Evolutionary conservation across 1,140 invertebrate species (phyloP).

Genomic region (Drosophila lacertosa): DNA sequence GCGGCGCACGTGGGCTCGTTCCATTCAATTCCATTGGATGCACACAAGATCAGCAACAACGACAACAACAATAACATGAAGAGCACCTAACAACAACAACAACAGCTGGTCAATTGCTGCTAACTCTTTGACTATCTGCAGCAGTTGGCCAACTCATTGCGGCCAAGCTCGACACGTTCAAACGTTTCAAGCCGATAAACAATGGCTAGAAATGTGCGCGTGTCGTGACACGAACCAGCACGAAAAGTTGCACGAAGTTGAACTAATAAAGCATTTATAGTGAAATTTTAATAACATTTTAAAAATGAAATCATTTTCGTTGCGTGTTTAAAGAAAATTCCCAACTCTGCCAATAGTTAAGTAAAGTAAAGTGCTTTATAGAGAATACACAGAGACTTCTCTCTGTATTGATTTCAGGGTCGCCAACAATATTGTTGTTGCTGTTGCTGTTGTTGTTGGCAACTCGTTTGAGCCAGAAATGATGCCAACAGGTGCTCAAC

Average conservation of each 20-base stretch:
- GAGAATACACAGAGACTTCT: conserved; percentile 14
- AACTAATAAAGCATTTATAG: too few species aligned
- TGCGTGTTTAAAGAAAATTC: too few species aligned
- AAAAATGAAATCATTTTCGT: too few species aligned
- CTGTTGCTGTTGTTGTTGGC: conserved; percentile 17
- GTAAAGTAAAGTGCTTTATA: not conserved
- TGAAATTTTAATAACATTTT: too few species aligned
- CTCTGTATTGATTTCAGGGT: conserved; percentile 48
- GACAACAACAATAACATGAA: conserved; percentile 1
- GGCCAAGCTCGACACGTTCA: conserved; percentile 36
- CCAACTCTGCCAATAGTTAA: too few species aligned
- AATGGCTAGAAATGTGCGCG: not conserved
- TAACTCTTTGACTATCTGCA: not conserved
- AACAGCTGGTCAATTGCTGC: conserved; percentile 49
- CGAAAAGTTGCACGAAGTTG: too few species aligned
- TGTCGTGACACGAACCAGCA: too few species aligned
- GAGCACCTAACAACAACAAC: too few species aligned
- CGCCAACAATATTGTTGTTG: conserved; percentile 12
- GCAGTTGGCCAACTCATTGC: conserved; percentile 14
- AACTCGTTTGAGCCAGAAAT: conserved; percentile 24
- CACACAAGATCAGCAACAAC: not conserved
- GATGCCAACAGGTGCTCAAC: conserved; percentile 50
- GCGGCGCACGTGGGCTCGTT: conserved; percentile 15
- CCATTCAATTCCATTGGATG: conserved; percentile 22
- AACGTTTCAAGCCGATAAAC: conserved; percentile 44